Conservation (phyloP, 1,140 invertebrate species). For the Drosophila subobscura region DNA sequence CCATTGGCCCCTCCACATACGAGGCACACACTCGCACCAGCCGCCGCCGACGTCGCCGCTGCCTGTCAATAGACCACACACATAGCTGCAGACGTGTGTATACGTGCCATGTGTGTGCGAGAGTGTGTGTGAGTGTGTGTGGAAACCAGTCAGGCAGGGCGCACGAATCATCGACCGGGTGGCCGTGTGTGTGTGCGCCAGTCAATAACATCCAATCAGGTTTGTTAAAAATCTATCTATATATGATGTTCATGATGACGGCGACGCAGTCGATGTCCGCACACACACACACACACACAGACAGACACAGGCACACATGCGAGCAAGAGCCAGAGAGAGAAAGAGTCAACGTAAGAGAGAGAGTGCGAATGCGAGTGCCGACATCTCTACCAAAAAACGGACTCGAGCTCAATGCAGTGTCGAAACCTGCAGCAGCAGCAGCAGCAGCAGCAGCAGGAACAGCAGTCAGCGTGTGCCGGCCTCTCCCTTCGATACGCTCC, state of each 20-base stretch:
- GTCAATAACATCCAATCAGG: conserved; percentile 84
- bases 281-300: conserved; percentile 49
- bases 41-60: conserved; percentile 1
- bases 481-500: conserved; percentile 11
- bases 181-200: conserved; percentile 73
- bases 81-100: conserved; percentile 3
- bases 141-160: conserved; percentile 60
- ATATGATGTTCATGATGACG: conserved; percentile 82
- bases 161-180: conserved; percentile 71
- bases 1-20: conserved; percentile 46
- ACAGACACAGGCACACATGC: conserved; percentile 3
- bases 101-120: not conserved
- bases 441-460: not conserved
- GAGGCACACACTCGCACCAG: conserved; percentile 3
- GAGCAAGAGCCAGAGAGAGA: conserved; percentile 2
- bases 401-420: conserved; percentile 19
- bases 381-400: conserved; percentile 50
- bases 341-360: conserved; percentile 35
- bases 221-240: conserved; percentile 84
- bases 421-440: conserved; percentile 5
- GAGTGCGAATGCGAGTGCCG: conserved; percentile 34
- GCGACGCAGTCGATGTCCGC: conserved; percentile 80
- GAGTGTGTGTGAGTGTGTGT: conserved; percentile 17
- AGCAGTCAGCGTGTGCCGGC: conserved; percentile 38
- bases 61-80: conserved; percentile 50